phyloP scores from a whole-genome alignment of 2,113 vertebrate genomes.

The Paraplagusia blochii region DNA sequence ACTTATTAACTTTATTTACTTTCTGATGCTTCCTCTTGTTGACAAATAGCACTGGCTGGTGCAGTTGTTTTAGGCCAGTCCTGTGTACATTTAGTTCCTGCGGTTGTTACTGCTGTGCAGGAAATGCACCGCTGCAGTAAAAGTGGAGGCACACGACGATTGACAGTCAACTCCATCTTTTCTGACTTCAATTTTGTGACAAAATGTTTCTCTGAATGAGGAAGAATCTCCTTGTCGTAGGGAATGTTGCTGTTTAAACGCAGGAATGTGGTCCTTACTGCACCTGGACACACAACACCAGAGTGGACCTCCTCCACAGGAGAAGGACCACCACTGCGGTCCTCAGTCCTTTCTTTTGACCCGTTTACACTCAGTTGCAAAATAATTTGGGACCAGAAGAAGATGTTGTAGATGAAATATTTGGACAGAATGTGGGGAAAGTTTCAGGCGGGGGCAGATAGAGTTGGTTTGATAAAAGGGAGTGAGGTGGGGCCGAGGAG shows the following conservation, averaged over 20 bases:
- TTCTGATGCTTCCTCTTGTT: constrained; percentile 2
- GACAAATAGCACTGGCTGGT: constrained; percentile 24
- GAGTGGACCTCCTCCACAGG: too few relatives aligned
- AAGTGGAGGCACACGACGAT: constrained; percentile 28
- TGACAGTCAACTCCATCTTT: constrained; percentile 41
- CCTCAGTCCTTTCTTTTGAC: constrained; percentile 41
- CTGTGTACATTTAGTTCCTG: constrained; percentile 21
- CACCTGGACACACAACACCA: constrained; percentile 58
- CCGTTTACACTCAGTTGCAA: constrained; percentile 27
- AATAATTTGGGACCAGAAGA: constrained; percentile 25
- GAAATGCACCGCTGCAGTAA: constrained; percentile 56
- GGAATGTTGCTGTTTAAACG: constrained; percentile 48
- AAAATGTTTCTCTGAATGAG: constrained; percentile 51
- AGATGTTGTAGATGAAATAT: constrained; percentile 45
- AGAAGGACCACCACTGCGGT: too few relatives aligned
- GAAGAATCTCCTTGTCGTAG: constrained; percentile 36
- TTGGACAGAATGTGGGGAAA: constrained; percentile 17
- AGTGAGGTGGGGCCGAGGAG: constrained; percentile 5
- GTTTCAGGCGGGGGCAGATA: constrained; percentile 9
- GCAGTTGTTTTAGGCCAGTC: constrained; percentile 1
- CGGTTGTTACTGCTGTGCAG: constrained; percentile 52
- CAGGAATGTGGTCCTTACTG: constrained; percentile 61
- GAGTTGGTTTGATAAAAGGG: constrained; percentile 40
- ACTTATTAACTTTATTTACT: neutral
- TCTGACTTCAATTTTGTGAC: constrained; percentile 54